Evolutionary conservation across 2,888 invertebrate species (phyloP), one percentile per base, ranked within the genome.

Genomic region (Pycnomerus fuliginosus): DNA sequence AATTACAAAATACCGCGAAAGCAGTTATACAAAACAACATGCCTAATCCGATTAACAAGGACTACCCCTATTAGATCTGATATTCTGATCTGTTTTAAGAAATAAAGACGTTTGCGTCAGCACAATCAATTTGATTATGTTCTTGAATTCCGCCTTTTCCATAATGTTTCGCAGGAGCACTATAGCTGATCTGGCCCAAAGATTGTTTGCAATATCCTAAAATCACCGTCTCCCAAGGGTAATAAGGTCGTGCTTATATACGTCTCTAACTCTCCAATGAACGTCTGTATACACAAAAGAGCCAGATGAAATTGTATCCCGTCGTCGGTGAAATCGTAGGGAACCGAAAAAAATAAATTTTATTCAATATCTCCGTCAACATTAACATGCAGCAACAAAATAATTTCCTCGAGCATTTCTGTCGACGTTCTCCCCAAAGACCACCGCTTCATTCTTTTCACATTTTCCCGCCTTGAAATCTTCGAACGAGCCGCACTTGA

Each of bases 181-280:
- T 11, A 48, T 45, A 44, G 48, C 46, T 45, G 49, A 49, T 52
- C 41, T 43, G 43, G 48, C 44, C 29, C 43, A 38, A 40, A 44
- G 50, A 53, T 50, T 52, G 52, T 52, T 52, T 48, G 51, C 51
- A 43, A 44, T 52, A 52, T 49, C 49, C 47, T 43, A 45, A 49
- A 52, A 53, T 52, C 49, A 49, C 46, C 43, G 32, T 45, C 23
- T 46, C 52, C 40, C 52, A 20, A 23, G 46, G 40, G 51, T 48
- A 50, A 50, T 48, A 48, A 46, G 39, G 37, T 29, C 32, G 38
- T 43, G 44, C 45, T 51, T 51, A 45, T 45, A 43, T 48, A 40
- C 42, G 51, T 48, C 43, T 48, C 46, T 44, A 48, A 45, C 51
- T 51, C 37, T 42, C 34, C 29, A 34, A 30, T 27, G 44, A 33